Conservation (phyloP, 2,113 vertebrate genomes). For the Oxygymnocypris stewartii region DNA sequence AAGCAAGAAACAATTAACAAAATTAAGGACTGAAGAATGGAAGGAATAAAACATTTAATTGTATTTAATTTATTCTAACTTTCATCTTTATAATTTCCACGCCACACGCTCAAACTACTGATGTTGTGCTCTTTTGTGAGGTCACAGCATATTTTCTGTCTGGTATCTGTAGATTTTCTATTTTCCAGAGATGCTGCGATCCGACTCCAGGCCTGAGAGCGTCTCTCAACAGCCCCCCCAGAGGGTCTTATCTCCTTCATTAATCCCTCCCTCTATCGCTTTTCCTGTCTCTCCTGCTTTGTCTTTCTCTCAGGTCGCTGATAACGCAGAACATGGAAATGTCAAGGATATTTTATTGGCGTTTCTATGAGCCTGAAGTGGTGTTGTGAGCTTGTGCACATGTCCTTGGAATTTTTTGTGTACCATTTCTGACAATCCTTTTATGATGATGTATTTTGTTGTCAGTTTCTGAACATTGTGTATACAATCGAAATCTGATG, state of each 20-base stretch:
- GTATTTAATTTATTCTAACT: neutral
- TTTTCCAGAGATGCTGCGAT: neutral
- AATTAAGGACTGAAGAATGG: neutral
- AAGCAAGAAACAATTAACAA: neutral
- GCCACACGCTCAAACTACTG: neutral
- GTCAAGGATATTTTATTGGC: constrained; percentile 35
- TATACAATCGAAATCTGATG: neutral
- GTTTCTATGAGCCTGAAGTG: constrained; percentile 24
- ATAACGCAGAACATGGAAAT: constrained; percentile 22
- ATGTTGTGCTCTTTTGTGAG: neutral
- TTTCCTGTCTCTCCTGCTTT: constrained; percentile 2
- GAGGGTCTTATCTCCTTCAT: constrained; percentile 16
- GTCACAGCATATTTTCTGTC: neutral
- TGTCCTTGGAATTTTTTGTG: constrained; percentile 20
- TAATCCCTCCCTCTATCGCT: neutral
- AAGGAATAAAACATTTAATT: neutral
- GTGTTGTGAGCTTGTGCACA: neutral
- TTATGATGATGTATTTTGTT: constrained; percentile 14
- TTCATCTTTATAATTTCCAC: neutral
- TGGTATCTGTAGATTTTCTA: neutral
- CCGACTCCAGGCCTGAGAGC: neutral
- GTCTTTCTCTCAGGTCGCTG: constrained; percentile 1
- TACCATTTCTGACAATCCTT: constrained; percentile 25
- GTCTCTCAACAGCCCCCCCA: constrained; percentile 2
- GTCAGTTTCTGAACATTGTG: neutral